phyloP scores from a whole-genome alignment of 2,113 vertebrate species.

The Mixornis gularis region DNA sequence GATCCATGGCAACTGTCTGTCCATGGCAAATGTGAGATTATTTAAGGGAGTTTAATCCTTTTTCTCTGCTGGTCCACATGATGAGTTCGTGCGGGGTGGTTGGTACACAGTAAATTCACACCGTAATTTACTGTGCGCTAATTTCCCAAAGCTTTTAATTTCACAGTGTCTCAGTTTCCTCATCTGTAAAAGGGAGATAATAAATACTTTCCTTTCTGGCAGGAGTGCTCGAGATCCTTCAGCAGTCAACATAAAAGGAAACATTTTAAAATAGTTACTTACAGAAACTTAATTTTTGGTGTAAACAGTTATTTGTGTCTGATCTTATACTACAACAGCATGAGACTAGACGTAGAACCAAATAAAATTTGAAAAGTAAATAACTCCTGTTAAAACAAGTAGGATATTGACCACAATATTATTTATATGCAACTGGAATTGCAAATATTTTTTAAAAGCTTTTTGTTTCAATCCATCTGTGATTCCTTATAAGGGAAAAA shows the following conservation, averaged over 20 bases:
- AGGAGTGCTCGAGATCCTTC: neutral
- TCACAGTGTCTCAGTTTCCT: constrained; percentile 62
- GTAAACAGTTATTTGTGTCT: constrained; percentile 15
- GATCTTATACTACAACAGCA: neutral
- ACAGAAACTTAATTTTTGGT: constrained; percentile 16
- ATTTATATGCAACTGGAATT: neutral
- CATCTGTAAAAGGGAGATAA: constrained; percentile 60
- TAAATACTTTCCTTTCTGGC: constrained; percentile 57
- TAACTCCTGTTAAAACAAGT: neutral
- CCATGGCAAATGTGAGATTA: constrained; percentile 51
- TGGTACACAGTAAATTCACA: constrained; percentile 52
- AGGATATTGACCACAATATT: neutral
- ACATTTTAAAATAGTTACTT: constrained; percentile 28
- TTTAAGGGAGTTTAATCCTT: constrained; percentile 53
- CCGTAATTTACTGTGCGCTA: constrained; percentile 50
- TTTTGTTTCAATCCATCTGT: constrained; percentile 11
- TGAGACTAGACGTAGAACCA: neutral
- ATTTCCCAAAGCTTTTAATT: constrained; percentile 64
- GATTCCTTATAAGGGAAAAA: neutral
- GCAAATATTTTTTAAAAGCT: neutral
- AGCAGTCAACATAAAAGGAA: constrained; percentile 35
- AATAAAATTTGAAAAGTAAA: neutral
- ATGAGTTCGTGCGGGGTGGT: constrained; percentile 14
- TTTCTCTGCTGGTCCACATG: constrained; percentile 36
- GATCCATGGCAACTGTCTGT: constrained; percentile 29